phyloP scores from a whole-genome alignment of 1,140 invertebrate genomes.

The Drosophila miranda region DNA sequence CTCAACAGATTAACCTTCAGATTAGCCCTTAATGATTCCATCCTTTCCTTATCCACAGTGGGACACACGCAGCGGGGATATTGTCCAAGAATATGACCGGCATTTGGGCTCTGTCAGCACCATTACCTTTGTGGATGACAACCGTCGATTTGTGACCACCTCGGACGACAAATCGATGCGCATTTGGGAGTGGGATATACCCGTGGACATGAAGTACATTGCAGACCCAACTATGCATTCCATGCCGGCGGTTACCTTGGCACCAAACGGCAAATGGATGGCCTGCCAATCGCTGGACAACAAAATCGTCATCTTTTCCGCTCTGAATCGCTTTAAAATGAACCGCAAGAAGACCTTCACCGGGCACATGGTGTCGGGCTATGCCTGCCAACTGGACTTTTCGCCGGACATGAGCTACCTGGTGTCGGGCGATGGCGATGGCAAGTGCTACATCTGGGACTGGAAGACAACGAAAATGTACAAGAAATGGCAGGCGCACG shows the following conservation, averaged over 20 bases:
- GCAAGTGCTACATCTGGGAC: conserved; percentile 99
- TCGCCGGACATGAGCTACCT: conserved; percentile 99
- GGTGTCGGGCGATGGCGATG: conserved; percentile 99
- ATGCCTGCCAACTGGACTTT: conserved; percentile 98
- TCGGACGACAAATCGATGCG: conserved; percentile 99
- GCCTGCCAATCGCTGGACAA: conserved; percentile 99
- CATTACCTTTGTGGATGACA: conserved; percentile 99
- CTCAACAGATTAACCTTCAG: not conserved
- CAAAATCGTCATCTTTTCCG: conserved; percentile 99
- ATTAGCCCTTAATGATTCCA: not conserved
- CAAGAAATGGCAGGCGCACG: conserved; percentile 99
- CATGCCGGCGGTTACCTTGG: conserved; percentile 97
- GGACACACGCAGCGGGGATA: conserved; percentile 96
- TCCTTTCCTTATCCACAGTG: conserved; percentile 86
- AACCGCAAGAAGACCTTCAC: conserved; percentile 99
- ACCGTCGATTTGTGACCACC: conserved; percentile 98
- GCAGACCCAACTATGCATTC: conserved; percentile 99
- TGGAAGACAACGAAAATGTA: conserved; percentile 99
- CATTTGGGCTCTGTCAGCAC: conserved; percentile 99
- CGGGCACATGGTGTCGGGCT: conserved; percentile 99
- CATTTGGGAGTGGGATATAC: conserved; percentile 99
- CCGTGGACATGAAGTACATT: conserved; percentile 99
- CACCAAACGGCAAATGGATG: conserved; percentile 99
- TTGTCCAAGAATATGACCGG: conserved; percentile 99
- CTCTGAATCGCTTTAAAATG: conserved; percentile 97